phyloP scores from a whole-genome alignment of 2,888 invertebrate genomes.

The Nomada goodeniana region DNA sequence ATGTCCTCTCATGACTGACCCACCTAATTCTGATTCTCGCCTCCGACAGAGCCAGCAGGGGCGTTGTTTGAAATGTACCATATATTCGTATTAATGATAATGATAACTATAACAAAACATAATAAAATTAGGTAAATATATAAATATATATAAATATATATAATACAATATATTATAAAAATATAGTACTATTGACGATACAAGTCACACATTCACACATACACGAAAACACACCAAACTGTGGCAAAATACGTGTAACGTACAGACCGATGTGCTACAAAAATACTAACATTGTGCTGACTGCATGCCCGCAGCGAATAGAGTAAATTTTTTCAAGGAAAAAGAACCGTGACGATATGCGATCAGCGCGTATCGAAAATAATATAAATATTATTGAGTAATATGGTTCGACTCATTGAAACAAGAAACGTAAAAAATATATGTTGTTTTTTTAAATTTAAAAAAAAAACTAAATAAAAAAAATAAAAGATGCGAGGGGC shows the following conservation, averaged over 20 bases:
- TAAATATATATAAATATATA: constrained; percentile 72
- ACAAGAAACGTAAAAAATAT: constrained; percentile 72
- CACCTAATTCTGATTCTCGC: constrained; percentile 77
- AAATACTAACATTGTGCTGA: constrained; percentile 78
- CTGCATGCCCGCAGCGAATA: constrained; percentile 75
- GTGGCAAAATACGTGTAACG: constrained; percentile 69
- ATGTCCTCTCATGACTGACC: constrained; percentile 68
- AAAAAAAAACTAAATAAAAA: constrained; percentile 67
- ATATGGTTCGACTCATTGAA: constrained; percentile 73
- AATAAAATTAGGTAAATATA: constrained; percentile 81
- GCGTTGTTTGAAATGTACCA: constrained; percentile 84
- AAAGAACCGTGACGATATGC: constrained; percentile 48
- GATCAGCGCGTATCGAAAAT: constrained; percentile 53
- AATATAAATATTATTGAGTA: constrained; percentile 68
- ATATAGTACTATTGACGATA: constrained; percentile 78
- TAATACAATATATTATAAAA: constrained; percentile 75
- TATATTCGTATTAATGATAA: constrained; percentile 84
- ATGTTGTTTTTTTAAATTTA: constrained; percentile 76
- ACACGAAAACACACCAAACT: constrained; percentile 61
- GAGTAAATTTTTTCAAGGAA: constrained; percentile 77
- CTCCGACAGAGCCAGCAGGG: constrained; percentile 80
- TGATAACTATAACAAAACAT: constrained; percentile 83
- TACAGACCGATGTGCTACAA: constrained; percentile 77
- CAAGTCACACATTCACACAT: constrained; percentile 66
- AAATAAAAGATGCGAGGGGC: constrained; percentile 73